phyloP scores from a whole-genome alignment of 2,797 vertebrate species.

The Mormyrops boulengeri region DNA sequence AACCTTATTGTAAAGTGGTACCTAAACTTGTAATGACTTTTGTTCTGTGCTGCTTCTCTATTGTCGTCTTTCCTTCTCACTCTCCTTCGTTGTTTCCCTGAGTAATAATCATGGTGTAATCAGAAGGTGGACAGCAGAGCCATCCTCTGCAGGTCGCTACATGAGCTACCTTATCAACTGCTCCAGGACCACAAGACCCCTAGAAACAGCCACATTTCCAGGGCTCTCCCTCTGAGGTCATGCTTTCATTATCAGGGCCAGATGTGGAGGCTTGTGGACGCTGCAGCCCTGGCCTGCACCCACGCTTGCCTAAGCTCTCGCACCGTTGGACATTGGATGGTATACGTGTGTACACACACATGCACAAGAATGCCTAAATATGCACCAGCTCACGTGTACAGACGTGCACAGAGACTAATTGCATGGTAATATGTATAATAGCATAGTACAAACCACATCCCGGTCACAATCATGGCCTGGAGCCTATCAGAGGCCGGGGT shows the following conservation, averaged over 20 bases:
- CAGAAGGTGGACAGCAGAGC: background rate
- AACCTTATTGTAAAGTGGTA: too few species aligned
- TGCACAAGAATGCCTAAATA: background rate
- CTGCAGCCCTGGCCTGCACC: background rate
- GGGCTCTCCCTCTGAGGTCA: slow-evolving; percentile 53
- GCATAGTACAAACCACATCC: background rate
- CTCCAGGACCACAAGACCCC: background rate
- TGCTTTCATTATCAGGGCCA: slow-evolving; percentile 52
- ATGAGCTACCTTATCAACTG: background rate
- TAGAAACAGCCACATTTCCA: slow-evolving; percentile 28
- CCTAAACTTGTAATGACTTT: background rate
- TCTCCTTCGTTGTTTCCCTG: background rate
- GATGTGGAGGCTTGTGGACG: slow-evolving; percentile 45
- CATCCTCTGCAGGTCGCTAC: background rate
- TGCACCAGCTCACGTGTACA: background rate
- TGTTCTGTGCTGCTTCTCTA: background rate
- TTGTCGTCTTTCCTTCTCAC: background rate
- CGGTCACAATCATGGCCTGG: background rate
- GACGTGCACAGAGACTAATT: background rate
- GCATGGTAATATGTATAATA: background rate
- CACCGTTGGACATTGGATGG: background rate
- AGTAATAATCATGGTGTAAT: background rate
- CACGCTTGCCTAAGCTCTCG: background rate
- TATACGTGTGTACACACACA: background rate
- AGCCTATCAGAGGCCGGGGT: background rate